Conservation (phyloP, 2,888 invertebrate genomes). For the Pristionchus entomophagus region DNA sequence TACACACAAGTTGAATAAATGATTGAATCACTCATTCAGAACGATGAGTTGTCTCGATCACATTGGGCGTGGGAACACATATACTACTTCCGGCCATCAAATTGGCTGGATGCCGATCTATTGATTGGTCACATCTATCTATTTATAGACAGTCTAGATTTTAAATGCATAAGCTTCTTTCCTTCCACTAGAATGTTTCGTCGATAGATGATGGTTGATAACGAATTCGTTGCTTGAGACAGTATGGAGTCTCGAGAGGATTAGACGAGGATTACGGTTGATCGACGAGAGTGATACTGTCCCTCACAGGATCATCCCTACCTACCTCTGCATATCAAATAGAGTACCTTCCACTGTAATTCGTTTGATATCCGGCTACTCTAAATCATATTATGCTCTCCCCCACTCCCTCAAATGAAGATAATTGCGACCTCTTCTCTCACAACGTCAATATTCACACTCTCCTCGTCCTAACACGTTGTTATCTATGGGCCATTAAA, state of each 20-base stretch:
- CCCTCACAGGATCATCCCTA: neutral
- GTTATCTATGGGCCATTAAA: neutral
- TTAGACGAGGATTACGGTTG: constrained; percentile 21
- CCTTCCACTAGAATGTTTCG: neutral
- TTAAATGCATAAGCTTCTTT: constrained; percentile 14
- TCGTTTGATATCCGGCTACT: neutral
- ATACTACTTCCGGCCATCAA: constrained; percentile 23
- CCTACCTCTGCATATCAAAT: constrained; percentile 13
- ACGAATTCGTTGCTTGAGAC: constrained; percentile 17
- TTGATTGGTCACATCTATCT: neutral
- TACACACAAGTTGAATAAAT: constrained; percentile 29
- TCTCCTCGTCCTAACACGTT: constrained; percentile 6
- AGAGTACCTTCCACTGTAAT: neutral
- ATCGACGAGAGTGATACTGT: neutral
- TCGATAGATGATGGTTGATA: constrained; percentile 27
- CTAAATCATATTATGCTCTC: neutral
- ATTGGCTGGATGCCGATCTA: neutral
- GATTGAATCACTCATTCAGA: neutral
- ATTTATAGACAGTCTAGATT: neutral
- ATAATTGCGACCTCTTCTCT: neutral
- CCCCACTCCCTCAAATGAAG: neutral
- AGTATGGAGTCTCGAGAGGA: neutral
- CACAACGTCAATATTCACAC: neutral
- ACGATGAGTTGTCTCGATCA: constrained; percentile 17
- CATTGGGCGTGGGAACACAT: constrained; percentile 9